Evolutionary conservation across 2,888 invertebrate species (phyloP).

Genomic region (Barypeithes pellucidus): DNA sequence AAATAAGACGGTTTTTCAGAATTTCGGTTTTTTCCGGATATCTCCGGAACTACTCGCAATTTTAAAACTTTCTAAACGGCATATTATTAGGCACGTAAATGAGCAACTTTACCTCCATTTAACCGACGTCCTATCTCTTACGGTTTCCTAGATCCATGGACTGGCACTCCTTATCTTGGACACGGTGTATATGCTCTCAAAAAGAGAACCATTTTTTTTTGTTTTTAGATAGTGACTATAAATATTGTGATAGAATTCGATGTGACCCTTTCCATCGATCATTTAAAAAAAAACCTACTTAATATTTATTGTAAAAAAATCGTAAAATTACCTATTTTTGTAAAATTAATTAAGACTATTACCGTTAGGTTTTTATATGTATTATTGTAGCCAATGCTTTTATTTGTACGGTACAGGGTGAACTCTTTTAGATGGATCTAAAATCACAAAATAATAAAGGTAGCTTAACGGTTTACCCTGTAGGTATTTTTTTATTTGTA

Average conservation of each 20-base stretch:
- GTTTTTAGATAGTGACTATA: slow-evolving; percentile 21
- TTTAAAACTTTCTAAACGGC: too few species aligned
- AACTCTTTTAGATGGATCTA: too few species aligned
- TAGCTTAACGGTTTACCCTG: too few species aligned
- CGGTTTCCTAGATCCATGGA: too few species aligned
- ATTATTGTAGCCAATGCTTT: slow-evolving; percentile 35
- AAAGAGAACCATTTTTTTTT: slow-evolving; percentile 31
- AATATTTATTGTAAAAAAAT: slow-evolving; percentile 57
- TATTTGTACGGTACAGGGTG: slow-evolving; percentile 1
- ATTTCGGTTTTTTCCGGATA: too few species aligned
- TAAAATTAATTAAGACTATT: slow-evolving; percentile 59
- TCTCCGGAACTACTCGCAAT: too few species aligned
- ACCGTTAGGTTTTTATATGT: slow-evolving; percentile 36
- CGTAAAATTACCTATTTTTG: slow-evolving; percentile 60
- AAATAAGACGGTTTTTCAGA: too few species aligned
- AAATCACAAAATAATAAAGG: too few species aligned
- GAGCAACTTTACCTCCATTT: too few species aligned
- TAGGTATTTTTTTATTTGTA: too few species aligned
- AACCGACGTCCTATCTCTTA: too few species aligned
- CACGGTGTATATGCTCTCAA: slow-evolving; percentile 32
- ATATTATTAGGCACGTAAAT: too few species aligned
- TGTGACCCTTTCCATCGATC: slow-evolving; percentile 7
- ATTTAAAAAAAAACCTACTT: slow-evolving; percentile 51
- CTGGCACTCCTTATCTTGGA: background rate
- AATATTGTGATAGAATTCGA: slow-evolving; percentile 53